Conservation (phyloP, 2,888 invertebrate species). For the Acanthopleura granulata region DNA sequence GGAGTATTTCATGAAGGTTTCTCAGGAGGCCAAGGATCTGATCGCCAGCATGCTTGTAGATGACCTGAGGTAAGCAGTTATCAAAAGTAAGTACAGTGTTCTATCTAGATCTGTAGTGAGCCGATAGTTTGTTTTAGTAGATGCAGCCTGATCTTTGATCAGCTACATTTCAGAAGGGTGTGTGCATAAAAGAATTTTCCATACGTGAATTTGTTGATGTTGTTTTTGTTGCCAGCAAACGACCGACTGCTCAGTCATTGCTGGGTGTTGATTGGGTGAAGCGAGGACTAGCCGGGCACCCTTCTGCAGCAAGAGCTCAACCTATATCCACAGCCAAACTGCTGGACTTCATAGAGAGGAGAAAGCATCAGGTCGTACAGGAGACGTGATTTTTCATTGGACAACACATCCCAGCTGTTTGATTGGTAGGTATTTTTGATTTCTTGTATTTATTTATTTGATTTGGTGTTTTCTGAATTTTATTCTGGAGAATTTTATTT, state of each 20-base stretch:
- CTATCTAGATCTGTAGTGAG: too few relatives aligned
- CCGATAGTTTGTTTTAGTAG: too few relatives aligned
- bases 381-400: background rate
- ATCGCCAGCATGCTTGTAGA: slow-evolving; percentile 78
- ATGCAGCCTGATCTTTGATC: too few relatives aligned
- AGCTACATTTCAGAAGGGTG: too few relatives aligned
- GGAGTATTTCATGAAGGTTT: slow-evolving; percentile 81
- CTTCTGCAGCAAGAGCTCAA: slow-evolving; percentile 47
- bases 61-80: slow-evolving; percentile 68
- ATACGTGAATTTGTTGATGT: too few relatives aligned
- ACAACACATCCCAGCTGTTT: background rate
- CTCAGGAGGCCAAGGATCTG: slow-evolving; percentile 78
- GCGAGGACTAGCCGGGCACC: slow-evolving; percentile 41
- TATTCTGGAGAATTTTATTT: too few relatives aligned
- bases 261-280: slow-evolving; percentile 60
- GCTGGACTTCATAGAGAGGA: slow-evolving; percentile 61
- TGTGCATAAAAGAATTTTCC: too few relatives aligned
- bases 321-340: slow-evolving; percentile 58
- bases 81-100: too few relatives aligned
- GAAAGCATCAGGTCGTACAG: slow-evolving; percentile 57
- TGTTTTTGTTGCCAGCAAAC: slow-evolving; percentile 42
- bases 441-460: background rate
- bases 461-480: background rate
- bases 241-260: slow-evolving; percentile 60
- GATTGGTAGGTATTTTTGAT: background rate